Evolutionary conservation across 2,113 vertebrate genomes (phyloP), one percentile per base, ranked within the genome.

Genomic region (Spilogale gracilis): DNA sequence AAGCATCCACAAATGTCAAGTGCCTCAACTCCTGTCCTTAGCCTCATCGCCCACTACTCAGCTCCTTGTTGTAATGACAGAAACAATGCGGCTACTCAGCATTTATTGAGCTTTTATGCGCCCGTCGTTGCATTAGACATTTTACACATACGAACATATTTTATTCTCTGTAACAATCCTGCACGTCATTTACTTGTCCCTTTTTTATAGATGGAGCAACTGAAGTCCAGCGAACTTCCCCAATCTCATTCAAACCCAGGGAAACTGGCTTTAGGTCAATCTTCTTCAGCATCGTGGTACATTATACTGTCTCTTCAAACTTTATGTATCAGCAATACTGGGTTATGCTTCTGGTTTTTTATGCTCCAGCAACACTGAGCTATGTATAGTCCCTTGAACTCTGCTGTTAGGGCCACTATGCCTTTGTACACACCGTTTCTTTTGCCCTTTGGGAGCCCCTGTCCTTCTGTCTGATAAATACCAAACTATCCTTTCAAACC

Each of bases 31-130:
- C 63, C 52, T 18, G 50, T 71, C 30, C 80, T 48, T 54, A 50
- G 91, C 30, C 25, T 91, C 86, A 30, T 9, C 1, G 0, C 30
- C 30, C 61, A 45, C 74, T 50, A 38, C 32, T 60, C 80, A 76
- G 43, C 32, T 48, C 20, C 52, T 30, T 18, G 21, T 23, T n/a
- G 12, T 54, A 52, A 79, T 7, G 54, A 93, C 0, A 78, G 76
- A 7, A 81, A n/a, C 61, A 73, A 83, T 27, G 63, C 27, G 38
- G 84, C 88, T 8, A 89, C 67, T 56, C 69, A 61, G 48, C 50
- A 74, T 38, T 88, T 81, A 78, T 10, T 71, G 48, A 38, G 60
- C 82, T 94, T 96, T 89, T 88, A 79, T 76, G 58, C 79, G 54
- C 54, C 43, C 81, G 16, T 95, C 67, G 85, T n/a, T 61, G 30